Evolutionary conservation across 2,113 vertebrate species (phyloP).

Genomic region (Notarius quadriscutis): DNA sequence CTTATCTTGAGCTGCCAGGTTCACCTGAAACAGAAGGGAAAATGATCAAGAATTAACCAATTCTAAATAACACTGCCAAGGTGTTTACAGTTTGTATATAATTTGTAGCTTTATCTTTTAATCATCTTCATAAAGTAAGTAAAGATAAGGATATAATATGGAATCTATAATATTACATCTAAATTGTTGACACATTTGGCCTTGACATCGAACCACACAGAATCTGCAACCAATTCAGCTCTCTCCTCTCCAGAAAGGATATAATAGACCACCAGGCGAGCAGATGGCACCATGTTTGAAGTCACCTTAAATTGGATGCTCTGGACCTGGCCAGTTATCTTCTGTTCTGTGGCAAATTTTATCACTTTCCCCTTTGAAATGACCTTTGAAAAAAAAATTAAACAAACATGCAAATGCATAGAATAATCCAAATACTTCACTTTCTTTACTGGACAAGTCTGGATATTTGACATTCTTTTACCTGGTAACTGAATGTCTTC

Average conservation of each 20-base stretch:
- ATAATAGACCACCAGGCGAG: constrained; percentile 88
- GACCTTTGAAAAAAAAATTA: constrained; percentile 63
- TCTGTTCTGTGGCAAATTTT: constrained; percentile 65
- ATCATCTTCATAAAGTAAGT: not conserved
- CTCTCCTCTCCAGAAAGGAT: constrained; percentile 77
- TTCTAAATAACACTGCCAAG: not conserved
- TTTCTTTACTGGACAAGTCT: not conserved
- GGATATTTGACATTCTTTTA: constrained; percentile 56
- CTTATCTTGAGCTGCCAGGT: constrained; percentile 52
- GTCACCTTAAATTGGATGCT: constrained; percentile 79
- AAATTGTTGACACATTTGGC: constrained; percentile 82
- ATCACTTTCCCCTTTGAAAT: constrained; percentile 82
- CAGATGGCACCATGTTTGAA: constrained; percentile 84
- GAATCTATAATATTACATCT: constrained; percentile 66
- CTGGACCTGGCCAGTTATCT: constrained; percentile 61
- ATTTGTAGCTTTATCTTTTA: not conserved
- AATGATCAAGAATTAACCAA: constrained; percentile 2
- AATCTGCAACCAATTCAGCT: constrained; percentile 88
- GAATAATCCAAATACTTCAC: not conserved
- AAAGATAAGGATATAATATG: not conserved
- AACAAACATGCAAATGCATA: not conserved
- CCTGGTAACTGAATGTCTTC: constrained; percentile 84
- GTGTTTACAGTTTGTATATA: not conserved
- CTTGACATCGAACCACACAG: constrained; percentile 83
- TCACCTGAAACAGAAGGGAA: constrained; percentile 66